Evolutionary conservation across 2,797 vertebrate genomes (phyloP).

Genomic region (Danio tinwini): DNA sequence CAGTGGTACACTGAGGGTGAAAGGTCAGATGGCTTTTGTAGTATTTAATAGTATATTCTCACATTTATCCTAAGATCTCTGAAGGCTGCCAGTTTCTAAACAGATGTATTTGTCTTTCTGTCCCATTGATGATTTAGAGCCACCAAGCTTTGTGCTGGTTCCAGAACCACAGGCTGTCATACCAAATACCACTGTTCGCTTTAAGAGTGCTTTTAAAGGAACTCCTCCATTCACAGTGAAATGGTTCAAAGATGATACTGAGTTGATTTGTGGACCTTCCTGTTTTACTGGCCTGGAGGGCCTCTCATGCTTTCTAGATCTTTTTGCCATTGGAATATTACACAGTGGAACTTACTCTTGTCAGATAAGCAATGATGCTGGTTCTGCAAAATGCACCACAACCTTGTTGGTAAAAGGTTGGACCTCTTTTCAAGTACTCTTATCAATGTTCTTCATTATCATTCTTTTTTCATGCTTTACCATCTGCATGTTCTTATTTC

Average conservation of each 20-base stretch:
- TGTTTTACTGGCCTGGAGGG: conserved; percentile 93
- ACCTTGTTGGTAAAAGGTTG: conserved; percentile 93
- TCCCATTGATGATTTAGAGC: conserved; percentile 78
- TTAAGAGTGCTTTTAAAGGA: conserved; percentile 92
- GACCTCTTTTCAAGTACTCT: conserved; percentile 67
- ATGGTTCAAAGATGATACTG: conserved; percentile 95
- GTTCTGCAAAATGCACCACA: conserved; percentile 90
- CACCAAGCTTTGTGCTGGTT: conserved; percentile 90
- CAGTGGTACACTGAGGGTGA: conserved; percentile 81
- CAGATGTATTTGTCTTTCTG: conserved; percentile 58
- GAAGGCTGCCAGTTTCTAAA: conserved; percentile 31
- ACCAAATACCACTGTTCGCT: conserved; percentile 89
- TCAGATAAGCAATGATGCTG: conserved; percentile 96
- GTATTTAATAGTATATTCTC: neutral
- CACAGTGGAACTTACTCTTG: conserved; percentile 93
- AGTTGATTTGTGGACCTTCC: conserved; percentile 89
- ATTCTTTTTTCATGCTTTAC: conserved; percentile 48
- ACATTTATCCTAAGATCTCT: conserved; percentile 8
- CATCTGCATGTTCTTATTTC: conserved; percentile 36
- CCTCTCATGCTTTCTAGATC: conserved; percentile 90
- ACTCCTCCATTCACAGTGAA: conserved; percentile 94
- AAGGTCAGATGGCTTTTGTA: conserved; percentile 73
- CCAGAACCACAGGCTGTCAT: conserved; percentile 88
- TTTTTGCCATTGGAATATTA: conserved; percentile 87
- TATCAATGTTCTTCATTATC: conserved; percentile 52